A percentile compares a stretch with the other conserved stretches of the same genome.
These are phyloP conservation scores for Idaea dimidiata DNA, from an alignment of 2,888 invertebrate species.

Conservation along the genomic window DNA sequence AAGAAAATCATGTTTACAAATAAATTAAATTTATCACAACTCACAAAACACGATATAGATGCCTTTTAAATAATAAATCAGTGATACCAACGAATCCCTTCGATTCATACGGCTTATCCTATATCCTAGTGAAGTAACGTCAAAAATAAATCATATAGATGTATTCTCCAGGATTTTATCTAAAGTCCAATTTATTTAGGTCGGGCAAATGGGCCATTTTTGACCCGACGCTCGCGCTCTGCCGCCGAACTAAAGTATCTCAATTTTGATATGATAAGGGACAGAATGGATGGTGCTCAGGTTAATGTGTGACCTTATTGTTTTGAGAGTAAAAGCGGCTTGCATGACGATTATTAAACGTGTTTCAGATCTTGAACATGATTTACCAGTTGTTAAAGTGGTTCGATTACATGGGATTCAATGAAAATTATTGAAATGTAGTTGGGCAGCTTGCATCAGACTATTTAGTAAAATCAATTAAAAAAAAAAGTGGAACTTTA, in stretches of 20 bases:
- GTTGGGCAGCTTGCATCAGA: too few species aligned
- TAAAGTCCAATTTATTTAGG: constrained; percentile 4
- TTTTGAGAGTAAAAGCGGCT: not conserved
- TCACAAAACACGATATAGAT: not conserved
- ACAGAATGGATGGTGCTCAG: not conserved
- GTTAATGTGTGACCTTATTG: not conserved
- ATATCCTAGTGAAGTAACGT: constrained; percentile 30
- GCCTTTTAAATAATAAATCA: not conserved
- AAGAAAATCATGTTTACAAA: not conserved
- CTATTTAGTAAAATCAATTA: too few species aligned
- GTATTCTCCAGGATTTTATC: constrained; percentile 25
- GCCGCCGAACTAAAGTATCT: constrained; percentile 9
- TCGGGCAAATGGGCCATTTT: not conserved
- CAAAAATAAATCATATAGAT: constrained; percentile 53
- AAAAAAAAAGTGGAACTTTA: too few species aligned
- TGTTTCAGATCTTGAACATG: too few species aligned
- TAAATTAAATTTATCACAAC: not conserved
- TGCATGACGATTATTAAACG: too few species aligned
- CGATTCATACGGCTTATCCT: constrained; percentile 21
- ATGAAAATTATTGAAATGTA: too few species aligned
- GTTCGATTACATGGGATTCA: too few species aligned
- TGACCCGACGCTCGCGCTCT: not conserved
- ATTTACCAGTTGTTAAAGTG: too few species aligned
- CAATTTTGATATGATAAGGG: not conserved
- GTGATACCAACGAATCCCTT: not conserved